Base-by-base conservation (phyloP, 2,113 vertebrate species). In the Prietella phreatophila region DNA sequence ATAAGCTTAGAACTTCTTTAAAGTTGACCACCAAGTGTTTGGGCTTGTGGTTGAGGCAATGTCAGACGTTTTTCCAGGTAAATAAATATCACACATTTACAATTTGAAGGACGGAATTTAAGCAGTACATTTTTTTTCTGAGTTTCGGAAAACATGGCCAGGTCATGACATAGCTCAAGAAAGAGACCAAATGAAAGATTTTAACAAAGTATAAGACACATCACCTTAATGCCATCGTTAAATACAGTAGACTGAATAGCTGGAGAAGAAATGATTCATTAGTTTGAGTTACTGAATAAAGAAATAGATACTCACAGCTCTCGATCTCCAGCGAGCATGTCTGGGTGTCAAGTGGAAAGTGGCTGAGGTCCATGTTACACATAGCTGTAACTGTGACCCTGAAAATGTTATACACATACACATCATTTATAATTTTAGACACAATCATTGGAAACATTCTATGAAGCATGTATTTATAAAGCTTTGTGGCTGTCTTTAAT, bases 281-380 rank as follows among this genome's bases (percentile, higher is more conserved):
- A 10, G 33, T 47, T 50, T 13, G 22, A 7, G 39, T 60, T 10
- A 33, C 30, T n/a, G 39, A 75, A 36, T 63, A 30, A 80, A 69
- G 27, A 73, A 61, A 27, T 3, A n/a, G 20, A 13, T 5, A 97
- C 97, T 97, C 94, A 99, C 97, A 98, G 94, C 98, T 99, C 93
- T 99, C 98, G 22, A 98, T 98, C 93, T 99, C 98, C 90, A 99
- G 92, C 0, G 97, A 98, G 88, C 97, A 99, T 0, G 97, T 98
- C 90, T 99, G 98, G 0, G 97, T 98, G 86, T 99, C 98, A 75
- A 99, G 93, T 0, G 97, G 97, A 88, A 98, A 99, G 27, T 96
- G 95, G 85, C 97, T 98, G 56, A 99, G 97, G 92, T 98, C 97
- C 97, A 99, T 99, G 90, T 96, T 98, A 88, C 97, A 98, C 97